A percentile compares a stretch with the other conserved stretches of the same genome.
These are phyloP conservation scores for Pollicipes pollicipes DNA, from an alignment of 1,140 invertebrate genomes.

Conservation along the genomic window DNA sequence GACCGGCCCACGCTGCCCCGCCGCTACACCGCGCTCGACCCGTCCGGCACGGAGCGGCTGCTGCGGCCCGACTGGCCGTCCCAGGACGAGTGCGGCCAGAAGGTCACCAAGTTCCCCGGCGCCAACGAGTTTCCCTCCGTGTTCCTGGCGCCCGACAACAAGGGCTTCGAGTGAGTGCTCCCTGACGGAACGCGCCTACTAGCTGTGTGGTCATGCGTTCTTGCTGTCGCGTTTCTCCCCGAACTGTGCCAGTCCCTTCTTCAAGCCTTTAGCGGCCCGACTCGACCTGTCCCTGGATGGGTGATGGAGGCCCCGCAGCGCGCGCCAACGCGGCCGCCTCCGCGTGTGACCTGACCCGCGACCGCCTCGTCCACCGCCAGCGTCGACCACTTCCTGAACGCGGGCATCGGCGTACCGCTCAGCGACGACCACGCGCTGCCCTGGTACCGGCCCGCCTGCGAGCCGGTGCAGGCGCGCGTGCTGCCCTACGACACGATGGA, in stretches of 20 bases:
- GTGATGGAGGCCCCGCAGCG: no score
- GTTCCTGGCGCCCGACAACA: conserved; percentile 53
- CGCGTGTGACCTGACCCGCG: no score
- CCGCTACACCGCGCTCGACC: no score
- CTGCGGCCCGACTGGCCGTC: conserved; percentile 22
- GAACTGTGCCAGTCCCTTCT: no score
- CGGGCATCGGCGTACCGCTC: conserved; percentile 38
- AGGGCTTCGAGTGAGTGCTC: conserved; percentile 46
- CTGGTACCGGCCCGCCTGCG: conserved; percentile 52
- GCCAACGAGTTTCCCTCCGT: conserved; percentile 29
- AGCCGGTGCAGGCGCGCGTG: conserved; percentile 25
- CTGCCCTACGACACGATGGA: conserved; percentile 27
- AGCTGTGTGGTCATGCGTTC: no score
- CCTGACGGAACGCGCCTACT: no score
- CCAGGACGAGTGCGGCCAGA: conserved; percentile 27
- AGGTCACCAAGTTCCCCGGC: conserved; percentile 10
- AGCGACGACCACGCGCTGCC: conserved; percentile 45
- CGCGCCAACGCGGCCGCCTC: no score
- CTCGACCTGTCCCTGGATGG: no score
- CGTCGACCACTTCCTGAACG: conserved; percentile 29
- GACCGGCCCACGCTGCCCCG: no score
- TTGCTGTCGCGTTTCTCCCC: no score
- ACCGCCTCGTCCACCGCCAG: conserved; percentile 23
- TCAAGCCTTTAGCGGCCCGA: no score
- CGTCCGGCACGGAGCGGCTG: no score